Evolutionary conservation across 64 coral and sea anemone genomes (phyloP).

Genomic region (Anthopleura sola): DNA sequence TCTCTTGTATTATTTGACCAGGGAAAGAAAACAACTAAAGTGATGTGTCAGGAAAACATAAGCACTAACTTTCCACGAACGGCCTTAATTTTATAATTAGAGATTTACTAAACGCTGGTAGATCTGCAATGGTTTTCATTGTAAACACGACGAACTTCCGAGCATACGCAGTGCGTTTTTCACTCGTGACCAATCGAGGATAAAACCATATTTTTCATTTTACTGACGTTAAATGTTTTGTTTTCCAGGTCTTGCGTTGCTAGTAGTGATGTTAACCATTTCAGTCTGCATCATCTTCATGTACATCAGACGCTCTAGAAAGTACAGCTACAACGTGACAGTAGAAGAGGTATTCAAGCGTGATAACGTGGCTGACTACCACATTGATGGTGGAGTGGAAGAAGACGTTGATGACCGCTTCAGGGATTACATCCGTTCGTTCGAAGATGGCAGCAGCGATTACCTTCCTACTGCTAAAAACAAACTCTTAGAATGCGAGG

Average conservation of each 20-base stretch:
- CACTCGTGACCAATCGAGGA: too few species aligned
- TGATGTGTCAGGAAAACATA: too few species aligned
- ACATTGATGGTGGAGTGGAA: slow-evolving; percentile 81
- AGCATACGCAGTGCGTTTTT: too few species aligned
- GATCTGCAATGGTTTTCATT: too few species aligned
- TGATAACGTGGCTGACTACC: slow-evolving; percentile 76
- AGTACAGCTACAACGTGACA: slow-evolving; percentile 18
- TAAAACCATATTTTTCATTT: too few species aligned
- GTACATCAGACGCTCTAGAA: slow-evolving; percentile 45
- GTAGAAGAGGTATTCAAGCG: slow-evolving; percentile 65
- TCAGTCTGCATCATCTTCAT: slow-evolving; percentile 50
- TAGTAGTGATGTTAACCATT: slow-evolving; percentile 56
- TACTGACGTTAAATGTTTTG: not conserved
- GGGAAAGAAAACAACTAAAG: too few species aligned
- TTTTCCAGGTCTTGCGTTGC: slow-evolving; percentile 54
- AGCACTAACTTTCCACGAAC: too few species aligned
- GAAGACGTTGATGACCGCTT: slow-evolving; percentile 55
- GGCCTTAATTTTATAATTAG: too few species aligned
- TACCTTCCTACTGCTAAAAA: not conserved
- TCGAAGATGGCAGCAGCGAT: slow-evolving; percentile 37
- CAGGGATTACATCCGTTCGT: slow-evolving; percentile 35
- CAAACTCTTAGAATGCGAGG: not conserved
- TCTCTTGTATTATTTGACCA: too few species aligned
- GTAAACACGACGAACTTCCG: too few species aligned
- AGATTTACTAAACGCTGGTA: too few species aligned